These are phyloP conservation scores for Sarcoramphus papa DNA, from an alignment of 2,797 vertebrate species.

Conservation along the genomic window DNA sequence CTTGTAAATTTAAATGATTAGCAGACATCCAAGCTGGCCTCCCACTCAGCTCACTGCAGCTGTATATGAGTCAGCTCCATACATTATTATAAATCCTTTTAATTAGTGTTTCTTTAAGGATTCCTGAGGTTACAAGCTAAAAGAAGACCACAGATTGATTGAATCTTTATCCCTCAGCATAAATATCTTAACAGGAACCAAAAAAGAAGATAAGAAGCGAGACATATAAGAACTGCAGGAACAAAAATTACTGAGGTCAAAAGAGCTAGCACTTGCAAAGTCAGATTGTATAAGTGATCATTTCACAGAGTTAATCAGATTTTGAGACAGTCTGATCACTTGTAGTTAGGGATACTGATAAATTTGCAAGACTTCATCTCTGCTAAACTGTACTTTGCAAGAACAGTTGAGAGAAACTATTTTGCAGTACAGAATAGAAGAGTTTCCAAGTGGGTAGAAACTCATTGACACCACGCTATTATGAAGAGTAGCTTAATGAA, in stretches of 20 bases:
- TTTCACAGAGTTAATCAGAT: not conserved
- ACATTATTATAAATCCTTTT: not conserved
- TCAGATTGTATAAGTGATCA: not conserved
- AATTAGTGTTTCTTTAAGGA: conserved; percentile 11
- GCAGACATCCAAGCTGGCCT: not conserved
- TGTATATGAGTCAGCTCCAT: not conserved
- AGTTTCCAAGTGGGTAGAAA: not conserved
- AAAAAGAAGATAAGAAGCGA: not conserved
- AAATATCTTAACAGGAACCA: not conserved
- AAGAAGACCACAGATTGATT: not conserved
- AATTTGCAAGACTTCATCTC: not conserved
- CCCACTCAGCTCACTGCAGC: not conserved
- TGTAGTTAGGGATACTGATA: not conserved
- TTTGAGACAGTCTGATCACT: not conserved
- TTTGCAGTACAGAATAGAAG: not conserved
- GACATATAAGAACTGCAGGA: not conserved
- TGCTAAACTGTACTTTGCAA: not conserved
- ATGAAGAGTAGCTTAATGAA: not conserved
- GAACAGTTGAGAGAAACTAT: not conserved
- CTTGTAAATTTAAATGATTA: conserved; percentile 32
- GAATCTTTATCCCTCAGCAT: not conserved
- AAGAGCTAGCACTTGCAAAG: not conserved
- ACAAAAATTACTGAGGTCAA: not conserved
- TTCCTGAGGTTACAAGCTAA: not conserved
- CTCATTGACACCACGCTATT: not conserved